phyloP scores from a whole-genome alignment of 2,113 vertebrate genomes.

The Rhineura floridana region DNA sequence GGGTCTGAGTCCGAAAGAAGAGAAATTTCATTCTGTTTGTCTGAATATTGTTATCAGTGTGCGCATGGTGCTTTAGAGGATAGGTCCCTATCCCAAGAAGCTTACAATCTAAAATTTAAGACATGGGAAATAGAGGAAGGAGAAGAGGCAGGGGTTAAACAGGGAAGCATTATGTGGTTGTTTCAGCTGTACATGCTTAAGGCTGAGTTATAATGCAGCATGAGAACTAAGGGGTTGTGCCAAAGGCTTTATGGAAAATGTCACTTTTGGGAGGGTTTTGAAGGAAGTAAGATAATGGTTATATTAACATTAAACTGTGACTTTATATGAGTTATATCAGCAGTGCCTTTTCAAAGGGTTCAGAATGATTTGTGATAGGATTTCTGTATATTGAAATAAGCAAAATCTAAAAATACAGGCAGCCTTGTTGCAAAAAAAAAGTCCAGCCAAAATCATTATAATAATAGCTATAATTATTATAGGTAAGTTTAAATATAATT shows the following conservation, averaged over 20 bases:
- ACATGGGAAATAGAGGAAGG: not conserved
- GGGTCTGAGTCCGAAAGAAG: not conserved
- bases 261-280: not conserved
- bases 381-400: not conserved
- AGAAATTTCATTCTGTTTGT: not conserved
- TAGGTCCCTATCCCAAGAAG: too few species aligned
- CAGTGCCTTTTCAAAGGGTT: not conserved
- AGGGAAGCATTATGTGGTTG: not conserved
- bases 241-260: not conserved
- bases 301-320: too few species aligned
- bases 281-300: not conserved
- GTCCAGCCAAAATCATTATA: not conserved
- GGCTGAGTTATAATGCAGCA: not conserved
- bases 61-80: too few species aligned
- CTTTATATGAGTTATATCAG: too few species aligned
- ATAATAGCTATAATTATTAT: not conserved
- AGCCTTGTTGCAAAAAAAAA: not conserved
- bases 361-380: not conserved
- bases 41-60: too few species aligned
- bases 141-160: not conserved
- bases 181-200: not conserved
- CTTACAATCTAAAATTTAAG: too few species aligned
- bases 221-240: not conserved
- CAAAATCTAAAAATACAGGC: not conserved
- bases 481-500: not conserved